Evolutionary conservation across 1,140 invertebrate species (phyloP), one percentile per base, ranked within the genome.

Genomic region (Atta cephalotes): DNA sequence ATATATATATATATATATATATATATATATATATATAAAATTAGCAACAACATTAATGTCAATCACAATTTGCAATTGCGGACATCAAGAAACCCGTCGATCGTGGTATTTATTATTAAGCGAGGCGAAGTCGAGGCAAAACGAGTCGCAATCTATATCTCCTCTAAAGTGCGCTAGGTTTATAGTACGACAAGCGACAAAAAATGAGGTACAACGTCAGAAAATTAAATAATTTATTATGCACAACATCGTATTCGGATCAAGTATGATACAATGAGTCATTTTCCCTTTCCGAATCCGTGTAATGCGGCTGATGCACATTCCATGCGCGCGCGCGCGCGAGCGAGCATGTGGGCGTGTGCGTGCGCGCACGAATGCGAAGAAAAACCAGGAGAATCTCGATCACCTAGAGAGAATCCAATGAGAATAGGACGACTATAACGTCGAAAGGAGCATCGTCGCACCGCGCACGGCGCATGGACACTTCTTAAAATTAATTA

Each of bases 181-280:
- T 82, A 35, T 60, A 80, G 56, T 71, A 78, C 66, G 53, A 87
- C 10, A 68, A 39, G 74, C 49, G 82, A 86, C 68, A 90, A 25
- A 80, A 74, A 86, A 16, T 66, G 72, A 70, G 31, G 49, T 81
- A 86, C 76, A 85, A 85, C 68, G 74, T 91, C 65, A 65, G 53
- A 91, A 91, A 91, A 90, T 91, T 91, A 91, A 91, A 91, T 91
- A 91, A 91, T 91, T 91, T 91, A 91, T 91, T 91, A 91, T 78
- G 89, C 89, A 91, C 87, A 91, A 89, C 86, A 90, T 79, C 39
- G 76, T 88, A 76, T 80, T 60, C 63, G 56, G 62, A 88, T 45
- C 76, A 77, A 60, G 39, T 76, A 87, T 87, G 51, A 51, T 91
- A 91, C 90, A 91, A 88, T 90, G 63, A 65, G 74, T 85, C 66